Base-by-base conservation (phyloP, 1,140 invertebrate genomes). In the Hermetia illucens region DNA sequence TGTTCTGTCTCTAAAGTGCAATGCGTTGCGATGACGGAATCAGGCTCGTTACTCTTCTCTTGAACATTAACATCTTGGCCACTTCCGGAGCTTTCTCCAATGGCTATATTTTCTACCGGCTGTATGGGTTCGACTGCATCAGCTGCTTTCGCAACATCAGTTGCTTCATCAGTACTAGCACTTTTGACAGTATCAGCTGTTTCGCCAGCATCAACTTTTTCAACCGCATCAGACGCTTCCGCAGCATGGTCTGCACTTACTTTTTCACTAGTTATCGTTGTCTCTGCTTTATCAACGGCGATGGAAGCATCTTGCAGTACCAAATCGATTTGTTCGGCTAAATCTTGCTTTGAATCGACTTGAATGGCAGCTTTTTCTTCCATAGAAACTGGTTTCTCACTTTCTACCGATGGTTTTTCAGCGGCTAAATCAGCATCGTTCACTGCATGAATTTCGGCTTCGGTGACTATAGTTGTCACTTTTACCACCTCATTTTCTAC, bases 341-440 rank as follows among this genome's bases (percentile, higher is more conserved):
- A 18, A 44, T 51, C 21, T 52, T 49, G 0, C 46, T 47, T 15
- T 53, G 52, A 20, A 43, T 53, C 15, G 48, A 62, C 0, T 48
- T 34, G 33, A 21, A 19, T 34, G 20, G 4, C 54, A 36, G 53
- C 51, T 17, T 45, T 53, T 34, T n/a, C n/a, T n/a, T n/a, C n/a
- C n/a, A n/a, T n/a, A n/a, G n/a, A n/a, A n/a, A n/a, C n/a, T n/a
- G n/a, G n/a, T n/a, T n/a, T n/a, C n/a, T n/a, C n/a, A n/a, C n/a
- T n/a, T n/a, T n/a, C n/a, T n/a, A n/a, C n/a, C n/a, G n/a, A n/a
- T n/a, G n/a, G n/a, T n/a, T n/a, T n/a, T n/a, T n/a, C n/a, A n/a
- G n/a, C n/a, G n/a, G n/a, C n/a, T n/a, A n/a, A n/a, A n/a, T n/a
- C n/a, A n/a, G n/a, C n/a, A n/a, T n/a, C n/a, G n/a, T n/a, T n/a